A percentile compares a stretch with the other conserved stretches of the same genome.
These are phyloP conservation scores for Orientallactaga sibirica DNA, from an alignment of 2,797 vertebrate genomes.

Conservation along the genomic window DNA sequence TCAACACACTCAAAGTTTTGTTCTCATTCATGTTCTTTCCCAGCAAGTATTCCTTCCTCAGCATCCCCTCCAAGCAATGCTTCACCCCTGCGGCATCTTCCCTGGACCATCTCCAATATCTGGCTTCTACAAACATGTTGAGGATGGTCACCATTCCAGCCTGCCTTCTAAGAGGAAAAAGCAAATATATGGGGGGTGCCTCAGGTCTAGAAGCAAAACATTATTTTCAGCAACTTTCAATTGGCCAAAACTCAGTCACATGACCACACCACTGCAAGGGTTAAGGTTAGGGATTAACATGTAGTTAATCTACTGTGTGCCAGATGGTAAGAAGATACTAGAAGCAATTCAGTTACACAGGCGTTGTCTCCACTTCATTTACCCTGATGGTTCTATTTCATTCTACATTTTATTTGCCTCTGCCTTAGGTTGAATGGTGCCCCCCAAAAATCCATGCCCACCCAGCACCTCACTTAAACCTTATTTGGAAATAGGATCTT, in stretches of 20 bases:
- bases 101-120: neutral
- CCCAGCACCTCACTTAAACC: neutral
- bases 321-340: neutral
- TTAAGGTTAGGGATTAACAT: neutral
- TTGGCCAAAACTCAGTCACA: neutral
- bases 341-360: neutral
- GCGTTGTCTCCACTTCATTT: neutral
- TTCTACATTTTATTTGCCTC: neutral
- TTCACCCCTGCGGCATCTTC: neutral
- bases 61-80: neutral
- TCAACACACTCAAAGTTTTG: neutral
- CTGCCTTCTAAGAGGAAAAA: neutral
- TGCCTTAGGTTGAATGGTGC: neutral
- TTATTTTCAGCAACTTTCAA: neutral
- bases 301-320: neutral
- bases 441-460: neutral
- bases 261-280: neutral
- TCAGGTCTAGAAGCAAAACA: neutral
- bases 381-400: neutral
- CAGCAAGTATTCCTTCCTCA: neutral
- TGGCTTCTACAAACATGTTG: neutral
- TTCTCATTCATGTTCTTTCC: neutral
- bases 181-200: too few species aligned
- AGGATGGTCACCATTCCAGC: neutral
- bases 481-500: neutral